Evolutionary conservation across 2,113 vertebrate genomes (phyloP).

Genomic region (Python bivittatus): DNA sequence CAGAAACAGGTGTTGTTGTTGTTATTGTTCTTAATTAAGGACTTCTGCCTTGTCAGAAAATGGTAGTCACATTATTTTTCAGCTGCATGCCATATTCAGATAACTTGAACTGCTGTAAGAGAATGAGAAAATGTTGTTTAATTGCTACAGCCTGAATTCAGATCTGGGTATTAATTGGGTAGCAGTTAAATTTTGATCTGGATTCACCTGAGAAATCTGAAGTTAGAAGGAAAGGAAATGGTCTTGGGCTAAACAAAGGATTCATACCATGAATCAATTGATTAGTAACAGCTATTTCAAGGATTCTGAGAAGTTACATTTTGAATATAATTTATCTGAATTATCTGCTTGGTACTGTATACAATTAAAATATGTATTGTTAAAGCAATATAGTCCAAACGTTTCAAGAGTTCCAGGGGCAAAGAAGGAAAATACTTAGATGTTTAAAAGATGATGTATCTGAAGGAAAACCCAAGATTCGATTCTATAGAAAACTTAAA

Average conservation of each 20-base stretch:
- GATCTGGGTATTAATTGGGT: background rate
- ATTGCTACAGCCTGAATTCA: background rate
- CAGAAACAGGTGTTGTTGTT: conserved; percentile 77
- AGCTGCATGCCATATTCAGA: accelerated
- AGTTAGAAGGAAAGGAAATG: background rate
- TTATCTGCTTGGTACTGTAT: background rate
- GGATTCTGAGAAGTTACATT: background rate
- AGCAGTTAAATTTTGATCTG: background rate
- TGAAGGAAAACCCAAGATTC: background rate
- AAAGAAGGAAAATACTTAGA: background rate
- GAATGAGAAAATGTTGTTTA: background rate
- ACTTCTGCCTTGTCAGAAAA: background rate
- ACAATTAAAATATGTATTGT: background rate
- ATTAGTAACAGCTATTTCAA: background rate
- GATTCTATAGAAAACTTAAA: background rate
- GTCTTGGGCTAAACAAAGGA: background rate
- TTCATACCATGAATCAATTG: background rate
- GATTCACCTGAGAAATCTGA: background rate
- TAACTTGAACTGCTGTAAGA: background rate
- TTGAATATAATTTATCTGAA: background rate
- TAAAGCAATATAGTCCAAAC: background rate
- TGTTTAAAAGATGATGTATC: background rate
- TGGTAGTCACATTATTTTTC: background rate
- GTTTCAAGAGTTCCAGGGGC: background rate
- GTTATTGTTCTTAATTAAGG: background rate